Base-by-base conservation (phyloP, 2,113 vertebrate genomes). In the Asarcornis scutulata region DNA sequence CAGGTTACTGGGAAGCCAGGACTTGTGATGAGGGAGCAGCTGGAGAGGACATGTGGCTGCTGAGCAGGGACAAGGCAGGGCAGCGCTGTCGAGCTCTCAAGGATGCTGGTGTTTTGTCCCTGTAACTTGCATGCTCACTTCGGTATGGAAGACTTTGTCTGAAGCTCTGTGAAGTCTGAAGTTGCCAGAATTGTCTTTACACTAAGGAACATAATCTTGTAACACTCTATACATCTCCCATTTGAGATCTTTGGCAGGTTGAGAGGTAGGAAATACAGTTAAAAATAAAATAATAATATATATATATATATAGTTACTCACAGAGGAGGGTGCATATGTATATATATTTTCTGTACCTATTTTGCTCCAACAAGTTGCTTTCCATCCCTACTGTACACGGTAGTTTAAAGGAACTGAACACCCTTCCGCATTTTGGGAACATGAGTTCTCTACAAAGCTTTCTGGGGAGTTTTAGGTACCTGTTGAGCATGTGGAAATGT, bases 41-140 rank as follows among this genome's bases (percentile, higher is more conserved):
- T 78, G 69, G 36, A 83, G 48, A 74, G 67, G 34, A 48, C 0
- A 1, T 1, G 10, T 4, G 9, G 58, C 31, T 0, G 0, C 56
- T 87, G 55, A 48, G 46, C 10, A 1, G 22, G 20, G 22, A 67
- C 48, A 79, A 40, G 46, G 20, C 23, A 44, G 50, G 25, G n/a
- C 34, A 58, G 18, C 2, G 5, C 23, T 34, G 27, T 16, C 0
- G 0, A 3, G 1, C 31, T 93, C 48, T 68, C 52, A 38, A 31
- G 69, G 46, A 4, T 40, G 34, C 10, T 5, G 4, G 7, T 11
- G 25, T 53, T 81, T 63, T 56, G 48, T 34, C 34, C 17, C 42
- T 0, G 0, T 72, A 21, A 71, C 71, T n/a, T 60, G 4, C 13
- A 13, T 3, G 1, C 21, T 71, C 79, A 48, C 23, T 68, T 58